A percentile compares a stretch with the other conserved stretches of the same genome.
These are phyloP conservation scores for Hippotragus niger DNA, from an alignment of 2,113 vertebrate species.

Conservation along the genomic window DNA sequence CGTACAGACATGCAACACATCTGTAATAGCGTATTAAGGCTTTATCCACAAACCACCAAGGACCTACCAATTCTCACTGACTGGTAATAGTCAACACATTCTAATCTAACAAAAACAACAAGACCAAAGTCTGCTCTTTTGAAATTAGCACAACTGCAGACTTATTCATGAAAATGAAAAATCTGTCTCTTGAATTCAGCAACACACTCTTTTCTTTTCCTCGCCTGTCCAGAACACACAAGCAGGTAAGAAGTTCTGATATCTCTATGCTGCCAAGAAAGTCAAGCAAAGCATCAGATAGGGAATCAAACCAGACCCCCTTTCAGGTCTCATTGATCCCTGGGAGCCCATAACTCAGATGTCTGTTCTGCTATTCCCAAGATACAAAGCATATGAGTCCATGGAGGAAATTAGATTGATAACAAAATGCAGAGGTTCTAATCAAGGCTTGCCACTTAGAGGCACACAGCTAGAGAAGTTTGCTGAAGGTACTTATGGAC, in stretches of 20 bases:
- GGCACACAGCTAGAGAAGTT: conserved; percentile 58
- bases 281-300: background rate
- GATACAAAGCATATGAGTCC: background rate
- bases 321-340: background rate
- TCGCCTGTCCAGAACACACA: background rate
- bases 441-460: conserved; percentile 49
- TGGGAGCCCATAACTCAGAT: background rate
- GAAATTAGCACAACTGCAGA: background rate
- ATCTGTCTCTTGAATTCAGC: background rate
- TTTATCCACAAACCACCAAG: background rate
- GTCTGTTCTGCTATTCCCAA: background rate
- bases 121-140: background rate
- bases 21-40: background rate
- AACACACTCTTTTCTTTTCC: background rate
- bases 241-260: background rate
- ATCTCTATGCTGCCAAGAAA: background rate
- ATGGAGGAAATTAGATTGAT: conserved; percentile 44
- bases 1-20: background rate
- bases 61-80: background rate
- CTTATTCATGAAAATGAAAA: background rate
- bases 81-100: background rate
- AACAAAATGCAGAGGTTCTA: conserved; percentile 58
- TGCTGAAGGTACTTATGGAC: conserved; percentile 41
- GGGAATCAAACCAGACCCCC: background rate
- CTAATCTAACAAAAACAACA: conserved; percentile 26